Percentiles rank a stretch among this genome's conserved stretches.
Conservation (phyloP, 1,140 invertebrate species). For the Philopotamus ludificatus region DNA sequence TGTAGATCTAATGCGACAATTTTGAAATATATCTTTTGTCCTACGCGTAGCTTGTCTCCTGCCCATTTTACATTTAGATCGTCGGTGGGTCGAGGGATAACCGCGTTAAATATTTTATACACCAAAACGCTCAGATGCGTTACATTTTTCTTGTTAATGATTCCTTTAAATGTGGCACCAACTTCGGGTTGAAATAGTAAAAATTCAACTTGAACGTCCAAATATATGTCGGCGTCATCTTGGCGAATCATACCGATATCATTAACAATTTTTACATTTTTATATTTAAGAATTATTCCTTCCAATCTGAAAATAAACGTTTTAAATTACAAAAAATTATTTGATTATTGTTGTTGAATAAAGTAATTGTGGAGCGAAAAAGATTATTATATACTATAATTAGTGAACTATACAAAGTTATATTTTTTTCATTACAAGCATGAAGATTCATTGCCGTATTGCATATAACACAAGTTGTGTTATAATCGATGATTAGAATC, state of each 20-base stretch:
- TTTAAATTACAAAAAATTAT: too few species aligned
- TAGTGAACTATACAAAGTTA: too few species aligned
- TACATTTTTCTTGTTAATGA: slow-evolving; percentile 62
- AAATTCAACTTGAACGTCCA: slow-evolving; percentile 65
- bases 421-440: too few species aligned
- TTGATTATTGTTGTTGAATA: too few species aligned
- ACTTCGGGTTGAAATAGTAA: slow-evolving; percentile 60
- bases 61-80: slow-evolving; percentile 57
- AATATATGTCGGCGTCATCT: slow-evolving; percentile 60
- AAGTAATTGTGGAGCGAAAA: too few species aligned
- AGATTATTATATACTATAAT: too few species aligned
- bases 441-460: too few species aligned
- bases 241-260: slow-evolving; percentile 56
- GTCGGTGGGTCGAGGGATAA: slow-evolving; percentile 58
- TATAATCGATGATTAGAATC: too few species aligned
- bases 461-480: too few species aligned
- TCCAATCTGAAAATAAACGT: slow-evolving; percentile 45
- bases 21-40: slow-evolving; percentile 60
- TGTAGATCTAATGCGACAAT: slow-evolving; percentile 58
- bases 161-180: slow-evolving; percentile 55
- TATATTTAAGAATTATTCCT: slow-evolving; percentile 63
- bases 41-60: slow-evolving; percentile 56
- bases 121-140: slow-evolving; percentile 64
- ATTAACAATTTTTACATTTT: slow-evolving; percentile 60
- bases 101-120: slow-evolving; percentile 66